Evolutionary conservation across 2,888 invertebrate genomes (phyloP).

Genomic region (Drosophila niveifrons): DNA sequence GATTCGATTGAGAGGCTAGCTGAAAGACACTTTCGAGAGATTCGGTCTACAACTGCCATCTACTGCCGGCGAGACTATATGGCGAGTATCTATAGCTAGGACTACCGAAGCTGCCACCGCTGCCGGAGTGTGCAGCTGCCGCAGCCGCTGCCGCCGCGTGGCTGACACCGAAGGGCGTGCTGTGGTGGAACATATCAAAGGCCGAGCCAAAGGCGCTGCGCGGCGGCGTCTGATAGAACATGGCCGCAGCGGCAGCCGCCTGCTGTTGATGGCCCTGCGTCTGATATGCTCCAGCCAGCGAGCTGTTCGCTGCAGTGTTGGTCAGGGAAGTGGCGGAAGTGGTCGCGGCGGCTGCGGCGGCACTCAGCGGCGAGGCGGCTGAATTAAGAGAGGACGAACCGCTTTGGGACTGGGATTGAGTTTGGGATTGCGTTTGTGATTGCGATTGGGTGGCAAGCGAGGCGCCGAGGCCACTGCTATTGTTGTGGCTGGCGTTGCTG

Average conservation of each 20-base stretch:
- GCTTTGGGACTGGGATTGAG: constrained; percentile 73
- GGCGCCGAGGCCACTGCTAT: constrained; percentile 81
- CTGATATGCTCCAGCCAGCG: constrained; percentile 76
- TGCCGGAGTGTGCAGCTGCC: constrained; percentile 77
- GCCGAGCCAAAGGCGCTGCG: constrained; percentile 83
- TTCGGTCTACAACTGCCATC: constrained; percentile 83
- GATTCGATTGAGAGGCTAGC: constrained; percentile 21
- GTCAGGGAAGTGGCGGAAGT: constrained; percentile 35
- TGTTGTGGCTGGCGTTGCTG: constrained; percentile 59
- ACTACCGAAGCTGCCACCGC: constrained; percentile 83
- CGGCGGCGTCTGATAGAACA: constrained; percentile 85
- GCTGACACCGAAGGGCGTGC: constrained; percentile 85
- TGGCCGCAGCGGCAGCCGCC: constrained; percentile 82
- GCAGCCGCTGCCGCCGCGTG: constrained; percentile 81
- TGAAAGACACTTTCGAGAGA: constrained; percentile 12
- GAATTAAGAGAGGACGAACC: constrained; percentile 78
- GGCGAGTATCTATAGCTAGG: constrained; percentile 85
- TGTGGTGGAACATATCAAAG: constrained; percentile 86
- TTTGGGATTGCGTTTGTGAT: neutral
- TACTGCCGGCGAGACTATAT: constrained; percentile 84
- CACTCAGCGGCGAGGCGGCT: constrained; percentile 42
- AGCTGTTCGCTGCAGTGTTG: constrained; percentile 72
- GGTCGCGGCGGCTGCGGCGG: constrained; percentile 8
- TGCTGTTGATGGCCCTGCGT: constrained; percentile 76
- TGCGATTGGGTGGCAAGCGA: constrained; percentile 81